Percentiles rank a stretch among this genome's conserved stretches.
phyloP scores from a whole-genome alignment of 1,140 invertebrate genomes.

The Scaptomyza graminum region DNA sequence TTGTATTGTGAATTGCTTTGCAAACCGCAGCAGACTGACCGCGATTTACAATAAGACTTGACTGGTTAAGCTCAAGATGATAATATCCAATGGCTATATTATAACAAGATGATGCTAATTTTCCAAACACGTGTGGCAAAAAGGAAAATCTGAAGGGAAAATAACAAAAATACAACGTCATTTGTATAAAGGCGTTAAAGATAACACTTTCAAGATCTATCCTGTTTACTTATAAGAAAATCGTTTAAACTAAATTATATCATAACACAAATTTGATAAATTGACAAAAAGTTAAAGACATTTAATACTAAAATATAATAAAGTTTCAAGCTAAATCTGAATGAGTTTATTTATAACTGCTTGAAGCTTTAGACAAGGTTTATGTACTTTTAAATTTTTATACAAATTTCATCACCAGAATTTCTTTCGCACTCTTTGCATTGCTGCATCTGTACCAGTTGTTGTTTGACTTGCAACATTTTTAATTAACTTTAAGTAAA shows the following conservation, averaged over 20 bases:
- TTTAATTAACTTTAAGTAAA: slow-evolving; percentile 20
- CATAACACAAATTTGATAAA: too few species aligned
- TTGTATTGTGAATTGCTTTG: not conserved
- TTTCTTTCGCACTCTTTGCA: not conserved
- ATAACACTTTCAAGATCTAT: not conserved
- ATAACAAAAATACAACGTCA: slow-evolving; percentile 27
- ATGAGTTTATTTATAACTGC: too few species aligned
- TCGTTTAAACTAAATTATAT: too few species aligned
- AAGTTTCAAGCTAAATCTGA: too few species aligned
- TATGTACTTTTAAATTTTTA: too few species aligned
- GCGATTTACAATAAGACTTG: not conserved
- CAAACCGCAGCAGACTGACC: slow-evolving; percentile 7
- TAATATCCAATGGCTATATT: not conserved
- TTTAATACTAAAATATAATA: too few species aligned
- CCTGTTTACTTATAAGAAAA: too few species aligned
- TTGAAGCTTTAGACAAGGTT: too few species aligned
- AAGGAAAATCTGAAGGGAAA: not conserved
- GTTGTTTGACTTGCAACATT: not conserved
- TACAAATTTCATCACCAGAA: not conserved
- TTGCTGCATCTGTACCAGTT: not conserved
- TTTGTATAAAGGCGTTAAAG: slow-evolving; percentile 34
- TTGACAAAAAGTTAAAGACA: too few species aligned
- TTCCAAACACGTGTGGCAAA: slow-evolving; percentile 31
- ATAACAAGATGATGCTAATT: slow-evolving; percentile 54
- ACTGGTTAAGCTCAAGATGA: slow-evolving; percentile 2